These are phyloP conservation scores for Sigmodon hispidus DNA, from an alignment of 2,113 vertebrate genomes.

Conservation along the genomic window DNA sequence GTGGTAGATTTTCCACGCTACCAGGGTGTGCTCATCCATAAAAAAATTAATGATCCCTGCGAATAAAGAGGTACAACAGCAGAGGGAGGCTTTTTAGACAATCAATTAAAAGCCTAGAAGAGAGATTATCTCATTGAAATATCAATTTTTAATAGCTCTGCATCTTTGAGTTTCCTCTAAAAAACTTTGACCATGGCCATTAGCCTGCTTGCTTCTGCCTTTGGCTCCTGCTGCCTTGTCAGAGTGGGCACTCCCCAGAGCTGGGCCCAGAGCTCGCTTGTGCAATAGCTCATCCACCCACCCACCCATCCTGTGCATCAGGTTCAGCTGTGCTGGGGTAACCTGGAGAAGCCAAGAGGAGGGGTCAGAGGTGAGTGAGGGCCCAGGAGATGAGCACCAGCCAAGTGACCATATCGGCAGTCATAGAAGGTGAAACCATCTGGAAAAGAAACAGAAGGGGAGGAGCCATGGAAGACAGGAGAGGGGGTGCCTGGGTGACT, in stretches of 20 bases:
- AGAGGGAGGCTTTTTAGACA: conserved; percentile 83
- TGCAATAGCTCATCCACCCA: neutral
- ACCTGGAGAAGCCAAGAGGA: neutral
- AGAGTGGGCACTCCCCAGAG: neutral
- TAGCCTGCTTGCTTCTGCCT: neutral
- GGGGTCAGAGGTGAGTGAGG: neutral
- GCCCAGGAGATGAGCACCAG: neutral
- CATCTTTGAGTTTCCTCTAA: conserved; percentile 78
- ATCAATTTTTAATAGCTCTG: conserved; percentile 87
- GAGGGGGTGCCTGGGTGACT: neutral
- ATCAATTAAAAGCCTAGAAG: conserved; percentile 87
- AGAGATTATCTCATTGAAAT: conserved; percentile 84
- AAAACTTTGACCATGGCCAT: conserved; percentile 52
- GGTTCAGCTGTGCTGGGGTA: neutral
- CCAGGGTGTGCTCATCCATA: conserved; percentile 72
- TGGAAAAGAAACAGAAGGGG: neutral
- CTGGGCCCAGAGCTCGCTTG: neutral
- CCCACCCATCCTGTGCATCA: neutral
- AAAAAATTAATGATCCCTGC: conserved; percentile 80
- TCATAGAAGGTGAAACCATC: neutral
- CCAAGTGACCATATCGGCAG: neutral
- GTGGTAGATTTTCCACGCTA: neutral
- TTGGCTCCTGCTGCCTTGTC: neutral
- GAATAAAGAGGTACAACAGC: conserved; percentile 78
- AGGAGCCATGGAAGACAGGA: neutral